Percentiles rank a stretch among this genome's conserved stretches.
These are phyloP conservation scores for Psephotus haematonotus DNA, from an alignment of 2,113 vertebrate genomes.

Conservation along the genomic window DNA sequence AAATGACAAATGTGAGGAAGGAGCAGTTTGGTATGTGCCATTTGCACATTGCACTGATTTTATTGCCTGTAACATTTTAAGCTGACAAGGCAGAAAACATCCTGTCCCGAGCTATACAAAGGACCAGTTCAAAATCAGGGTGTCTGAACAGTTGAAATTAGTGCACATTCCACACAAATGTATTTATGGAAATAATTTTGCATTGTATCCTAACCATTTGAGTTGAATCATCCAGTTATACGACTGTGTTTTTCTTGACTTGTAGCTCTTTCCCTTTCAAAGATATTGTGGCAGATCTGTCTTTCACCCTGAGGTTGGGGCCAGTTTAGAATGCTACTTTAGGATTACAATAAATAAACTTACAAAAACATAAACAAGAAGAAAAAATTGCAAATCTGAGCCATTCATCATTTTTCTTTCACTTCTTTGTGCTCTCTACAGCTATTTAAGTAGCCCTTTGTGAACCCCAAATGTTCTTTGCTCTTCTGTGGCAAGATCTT, in stretches of 20 bases:
- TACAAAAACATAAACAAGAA: not conserved
- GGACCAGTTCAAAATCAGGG: not conserved
- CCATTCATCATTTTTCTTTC: not conserved
- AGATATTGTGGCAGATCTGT: not conserved
- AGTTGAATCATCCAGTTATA: not conserved
- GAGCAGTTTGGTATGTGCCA: constrained; percentile 14
- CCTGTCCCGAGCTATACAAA: not conserved
- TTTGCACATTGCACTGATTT: constrained; percentile 45
- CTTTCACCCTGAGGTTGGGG: not conserved
- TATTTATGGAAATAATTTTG: not conserved
- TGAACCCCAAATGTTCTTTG: constrained; percentile 7
- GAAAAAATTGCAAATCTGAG: not conserved
- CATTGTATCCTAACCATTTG: not conserved
- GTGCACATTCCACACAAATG: not conserved
- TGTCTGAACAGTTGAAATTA: not conserved
- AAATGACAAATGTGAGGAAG: constrained; percentile 42
- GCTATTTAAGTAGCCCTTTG: not conserved
- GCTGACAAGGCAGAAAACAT: constrained; percentile 25
- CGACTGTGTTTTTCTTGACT: not conserved
- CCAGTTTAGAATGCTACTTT: not conserved
- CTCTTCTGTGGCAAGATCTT: constrained; percentile 9
- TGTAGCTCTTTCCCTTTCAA: not conserved
- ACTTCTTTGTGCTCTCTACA: not conserved
- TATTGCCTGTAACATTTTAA: constrained; percentile 51
- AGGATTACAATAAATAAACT: constrained; percentile 38